Percentiles rank a stretch among this genome's conserved stretches.
Conservation (phyloP, 2,113 vertebrate genomes). For the Dasyurus viverrinus region DNA sequence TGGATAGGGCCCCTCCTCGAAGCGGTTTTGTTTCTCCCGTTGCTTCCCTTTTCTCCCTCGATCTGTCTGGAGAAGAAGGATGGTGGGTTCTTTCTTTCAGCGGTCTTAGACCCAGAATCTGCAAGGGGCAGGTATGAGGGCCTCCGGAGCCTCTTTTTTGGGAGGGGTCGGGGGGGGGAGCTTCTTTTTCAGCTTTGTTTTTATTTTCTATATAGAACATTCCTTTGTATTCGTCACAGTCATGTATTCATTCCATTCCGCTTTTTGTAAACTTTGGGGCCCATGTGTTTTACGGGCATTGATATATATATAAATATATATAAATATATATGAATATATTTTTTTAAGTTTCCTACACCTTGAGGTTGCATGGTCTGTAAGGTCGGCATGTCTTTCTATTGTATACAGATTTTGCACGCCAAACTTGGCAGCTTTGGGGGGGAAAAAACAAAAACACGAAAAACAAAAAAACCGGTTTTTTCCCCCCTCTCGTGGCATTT, state of each 20-base stretch:
- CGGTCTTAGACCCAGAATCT: constrained; percentile 37
- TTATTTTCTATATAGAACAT: constrained; percentile 78
- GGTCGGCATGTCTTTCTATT: constrained; percentile 90
- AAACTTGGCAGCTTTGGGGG: constrained; percentile 83
- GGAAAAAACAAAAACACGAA: constrained; percentile 48
- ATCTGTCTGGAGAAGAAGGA: constrained; percentile 69
- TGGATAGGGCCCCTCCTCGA: constrained; percentile 34
- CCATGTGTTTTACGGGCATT: constrained; percentile 85
- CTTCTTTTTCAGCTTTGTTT: constrained; percentile 40
- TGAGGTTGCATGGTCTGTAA: constrained; percentile 90
- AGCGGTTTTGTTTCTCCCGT: constrained; percentile 47
- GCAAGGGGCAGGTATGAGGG: constrained; percentile 65
- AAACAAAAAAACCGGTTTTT: constrained; percentile 53
- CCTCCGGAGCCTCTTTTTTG: constrained; percentile 25
- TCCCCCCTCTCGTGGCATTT: constrained; percentile 76
- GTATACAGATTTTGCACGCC: constrained; percentile 86
- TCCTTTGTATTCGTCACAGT: constrained; percentile 82
- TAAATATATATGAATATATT: constrained; percentile 87
- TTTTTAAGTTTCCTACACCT: constrained; percentile 88
- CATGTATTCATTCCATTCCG: constrained; percentile 86
- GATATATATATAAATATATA: constrained; percentile 86
- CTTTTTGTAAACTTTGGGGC: constrained; percentile 86
- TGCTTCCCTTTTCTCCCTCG: constrained; percentile 36
- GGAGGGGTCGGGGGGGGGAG: neutral
- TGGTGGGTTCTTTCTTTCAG: constrained; percentile 9